Percentiles rank a stretch among this genome's conserved stretches.
Conservation (phyloP, 2,888 invertebrate genomes). For the Parasteatoda lunata region DNA sequence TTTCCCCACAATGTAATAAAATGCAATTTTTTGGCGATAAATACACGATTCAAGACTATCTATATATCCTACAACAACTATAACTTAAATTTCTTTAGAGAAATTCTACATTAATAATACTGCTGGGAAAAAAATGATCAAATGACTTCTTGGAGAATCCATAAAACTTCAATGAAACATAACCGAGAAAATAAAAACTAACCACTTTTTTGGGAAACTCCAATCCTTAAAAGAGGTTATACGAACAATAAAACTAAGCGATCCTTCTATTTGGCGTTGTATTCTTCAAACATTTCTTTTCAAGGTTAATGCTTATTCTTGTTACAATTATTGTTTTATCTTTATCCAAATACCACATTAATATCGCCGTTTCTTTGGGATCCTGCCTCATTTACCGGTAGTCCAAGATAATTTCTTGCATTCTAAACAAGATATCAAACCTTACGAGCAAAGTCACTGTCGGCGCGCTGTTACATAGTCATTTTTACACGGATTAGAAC, state of each 20-base stretch:
- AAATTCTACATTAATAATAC: too few species aligned
- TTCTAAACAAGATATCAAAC: slow-evolving; percentile 21
- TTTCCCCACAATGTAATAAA: too few species aligned
- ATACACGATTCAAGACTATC: too few species aligned
- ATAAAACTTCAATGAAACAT: too few species aligned
- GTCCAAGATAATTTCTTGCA: slow-evolving; percentile 22
- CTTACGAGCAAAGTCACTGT: slow-evolving; percentile 14
- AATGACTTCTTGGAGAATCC: too few species aligned
- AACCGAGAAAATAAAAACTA: too few species aligned
- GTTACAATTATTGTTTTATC: slow-evolving; percentile 36
- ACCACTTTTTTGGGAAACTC: too few species aligned
- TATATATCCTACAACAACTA: too few species aligned
- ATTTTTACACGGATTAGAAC: slow-evolving; percentile 62
- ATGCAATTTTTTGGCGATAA: too few species aligned
- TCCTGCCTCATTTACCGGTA: slow-evolving; percentile 7
- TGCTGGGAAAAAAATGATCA: too few species aligned
- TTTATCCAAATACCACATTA: slow-evolving; percentile 36
- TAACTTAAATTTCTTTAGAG: too few species aligned
- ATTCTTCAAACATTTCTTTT: slow-evolving; percentile 18
- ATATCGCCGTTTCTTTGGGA: slow-evolving; percentile 25
- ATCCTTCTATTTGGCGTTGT: not conserved
- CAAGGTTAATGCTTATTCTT: slow-evolving; percentile 47
- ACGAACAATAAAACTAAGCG: slow-evolving; percentile 2
- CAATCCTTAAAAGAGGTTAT: not conserved
- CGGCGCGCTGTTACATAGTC: slow-evolving; percentile 30